Conservation (phyloP, 2,888 invertebrate genomes). For the Plemyria rubiginata region DNA sequence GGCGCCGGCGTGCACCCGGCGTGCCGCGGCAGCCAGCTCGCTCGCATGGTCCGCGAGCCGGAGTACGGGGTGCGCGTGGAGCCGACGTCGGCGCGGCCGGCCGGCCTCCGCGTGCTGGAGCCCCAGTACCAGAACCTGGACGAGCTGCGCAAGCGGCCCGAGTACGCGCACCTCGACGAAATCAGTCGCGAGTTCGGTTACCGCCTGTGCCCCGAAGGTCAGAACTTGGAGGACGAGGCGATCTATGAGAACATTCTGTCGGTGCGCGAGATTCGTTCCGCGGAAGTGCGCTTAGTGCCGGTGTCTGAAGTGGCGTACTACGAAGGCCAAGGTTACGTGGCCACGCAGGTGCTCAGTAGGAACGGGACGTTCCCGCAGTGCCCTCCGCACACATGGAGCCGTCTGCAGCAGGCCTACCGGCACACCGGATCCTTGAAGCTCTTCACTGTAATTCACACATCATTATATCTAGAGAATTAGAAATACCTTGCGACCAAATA, state of each 20-base stretch:
- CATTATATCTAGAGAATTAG: constrained; percentile 37
- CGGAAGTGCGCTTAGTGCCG: constrained; percentile 83
- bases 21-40: constrained; percentile 67
- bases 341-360: constrained; percentile 78
- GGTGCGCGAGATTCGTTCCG: constrained; percentile 79
- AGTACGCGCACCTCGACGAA: constrained; percentile 80
- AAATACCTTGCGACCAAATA: constrained; percentile 38
- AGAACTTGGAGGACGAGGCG: constrained; percentile 81
- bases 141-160: constrained; percentile 77
- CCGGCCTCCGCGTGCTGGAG: constrained; percentile 74
- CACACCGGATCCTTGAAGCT: constrained; percentile 72
- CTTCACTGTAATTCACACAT: constrained; percentile 68
- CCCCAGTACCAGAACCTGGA: constrained; percentile 81
- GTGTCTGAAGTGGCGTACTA: constrained; percentile 81
- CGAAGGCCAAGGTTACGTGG: constrained; percentile 80
- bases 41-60: constrained; percentile 75
- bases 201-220: constrained; percentile 81
- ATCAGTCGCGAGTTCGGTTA: constrained; percentile 82
- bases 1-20: constrained; percentile 62
- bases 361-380: constrained; percentile 83
- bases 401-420: constrained; percentile 72
- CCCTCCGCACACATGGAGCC: constrained; percentile 80
- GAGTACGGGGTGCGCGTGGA: constrained; percentile 79
- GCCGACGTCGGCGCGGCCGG: constrained; percentile 63
- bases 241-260: constrained; percentile 82